phyloP scores from a whole-genome alignment of 2,888 invertebrate genomes.

The Lacanobia wlatinum region DNA sequence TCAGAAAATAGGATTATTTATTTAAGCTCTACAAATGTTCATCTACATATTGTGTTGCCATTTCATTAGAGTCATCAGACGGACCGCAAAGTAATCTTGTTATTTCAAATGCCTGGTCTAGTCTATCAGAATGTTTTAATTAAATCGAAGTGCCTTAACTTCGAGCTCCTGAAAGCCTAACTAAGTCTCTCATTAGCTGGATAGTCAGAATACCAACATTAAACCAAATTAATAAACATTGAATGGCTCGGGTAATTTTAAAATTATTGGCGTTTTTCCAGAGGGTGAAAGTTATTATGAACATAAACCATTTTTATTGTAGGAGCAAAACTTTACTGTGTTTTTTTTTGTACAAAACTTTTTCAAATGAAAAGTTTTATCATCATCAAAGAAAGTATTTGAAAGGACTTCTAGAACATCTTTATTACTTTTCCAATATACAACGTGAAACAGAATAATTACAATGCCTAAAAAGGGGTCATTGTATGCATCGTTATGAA shows the following conservation, averaged over 20 bases:
- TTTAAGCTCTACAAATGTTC: constrained; percentile 13
- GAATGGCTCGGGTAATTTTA: constrained; percentile 19
- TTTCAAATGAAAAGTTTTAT: too few species aligned
- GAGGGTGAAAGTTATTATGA: not conserved
- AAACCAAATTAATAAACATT: constrained; percentile 20
- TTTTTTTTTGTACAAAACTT: too few species aligned
- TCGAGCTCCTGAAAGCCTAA: not conserved
- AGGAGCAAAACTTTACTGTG: too few species aligned
- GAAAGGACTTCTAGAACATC: too few species aligned
- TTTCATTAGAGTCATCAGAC: not conserved
- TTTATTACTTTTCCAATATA: too few species aligned
- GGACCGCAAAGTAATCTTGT: constrained; percentile 19
- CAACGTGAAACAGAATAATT: too few species aligned
- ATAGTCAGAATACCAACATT: not conserved
- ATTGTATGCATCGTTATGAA: too few species aligned
- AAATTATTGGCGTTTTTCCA: constrained; percentile 7
- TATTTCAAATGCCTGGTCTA: constrained; percentile 3
- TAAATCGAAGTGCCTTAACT: constrained; percentile 21
- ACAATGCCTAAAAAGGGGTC: too few species aligned
- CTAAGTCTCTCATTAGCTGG: constrained; percentile 6
- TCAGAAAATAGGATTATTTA: constrained; percentile 20
- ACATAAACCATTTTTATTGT: not conserved
- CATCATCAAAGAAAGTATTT: too few species aligned
- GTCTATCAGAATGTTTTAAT: constrained; percentile 9
- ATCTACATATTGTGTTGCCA: constrained; percentile 1